Evolutionary conservation across 2,113 vertebrate genomes (phyloP).

Genomic region (Cardinalis cardinalis): DNA sequence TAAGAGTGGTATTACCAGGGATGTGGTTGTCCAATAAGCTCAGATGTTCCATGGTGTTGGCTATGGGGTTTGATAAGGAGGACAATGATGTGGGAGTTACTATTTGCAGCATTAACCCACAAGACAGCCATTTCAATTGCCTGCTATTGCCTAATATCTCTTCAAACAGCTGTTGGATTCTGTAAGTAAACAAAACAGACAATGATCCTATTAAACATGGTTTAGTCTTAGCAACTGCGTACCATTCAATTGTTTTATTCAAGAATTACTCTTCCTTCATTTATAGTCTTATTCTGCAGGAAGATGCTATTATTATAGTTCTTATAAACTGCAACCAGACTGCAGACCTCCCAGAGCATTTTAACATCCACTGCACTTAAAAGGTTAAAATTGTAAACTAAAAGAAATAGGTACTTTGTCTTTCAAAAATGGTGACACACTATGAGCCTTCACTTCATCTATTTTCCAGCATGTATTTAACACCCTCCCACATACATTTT

Average conservation of each 20-base stretch:
- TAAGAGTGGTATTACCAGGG: conserved; percentile 80
- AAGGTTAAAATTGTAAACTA: not conserved
- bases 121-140: conserved; percentile 93
- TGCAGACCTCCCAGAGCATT: not conserved
- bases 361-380: not conserved
- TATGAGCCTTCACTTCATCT: not conserved
- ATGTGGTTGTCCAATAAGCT: conserved; percentile 93
- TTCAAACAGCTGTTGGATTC: conserved; percentile 94
- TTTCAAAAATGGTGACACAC: not conserved
- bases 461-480: conserved; percentile 3
- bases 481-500: conserved; percentile 3
- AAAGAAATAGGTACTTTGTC: not conserved
- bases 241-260: not conserved
- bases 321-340: not conserved
- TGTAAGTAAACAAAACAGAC: conserved; percentile 72
- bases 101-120: conserved; percentile 93
- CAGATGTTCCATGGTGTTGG: conserved; percentile 91
- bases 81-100: conserved; percentile 91
- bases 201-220: conserved; percentile 26
- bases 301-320: not conserved
- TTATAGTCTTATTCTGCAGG: not conserved
- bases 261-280: not conserved
- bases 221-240: not conserved
- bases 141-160: conserved; percentile 94
- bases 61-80: conserved; percentile 88